These are phyloP conservation scores for Mythimna vitellina DNA, from an alignment of 2,888 invertebrate species.

Conservation along the genomic window DNA sequence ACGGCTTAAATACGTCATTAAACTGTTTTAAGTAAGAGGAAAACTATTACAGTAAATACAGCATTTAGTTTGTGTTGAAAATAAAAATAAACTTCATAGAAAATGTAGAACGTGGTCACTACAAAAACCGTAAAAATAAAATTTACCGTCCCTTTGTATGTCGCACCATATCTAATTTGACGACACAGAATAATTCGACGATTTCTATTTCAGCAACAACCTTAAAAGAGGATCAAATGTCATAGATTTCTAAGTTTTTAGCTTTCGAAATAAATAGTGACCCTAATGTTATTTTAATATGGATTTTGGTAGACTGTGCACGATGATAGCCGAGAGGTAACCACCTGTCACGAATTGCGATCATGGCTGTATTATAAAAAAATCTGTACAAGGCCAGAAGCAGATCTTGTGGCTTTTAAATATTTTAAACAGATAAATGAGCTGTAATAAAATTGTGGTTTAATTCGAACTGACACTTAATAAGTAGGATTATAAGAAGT, in stretches of 20 bases:
- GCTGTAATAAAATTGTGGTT: background rate
- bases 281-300: constrained; percentile 64
- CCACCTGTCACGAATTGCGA: constrained; percentile 59
- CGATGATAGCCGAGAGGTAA: constrained; percentile 46
- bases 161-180: constrained; percentile 62
- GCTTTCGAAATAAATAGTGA: constrained; percentile 63
- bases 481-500: background rate
- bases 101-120: constrained; percentile 21
- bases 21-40: background rate
- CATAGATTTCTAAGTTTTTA: constrained; percentile 55
- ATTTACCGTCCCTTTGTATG: constrained; percentile 28
- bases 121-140: constrained; percentile 23
- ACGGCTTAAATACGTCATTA: background rate
- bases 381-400: constrained; percentile 43
- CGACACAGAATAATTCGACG: constrained; percentile 53
- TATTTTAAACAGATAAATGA: background rate
- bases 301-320: constrained; percentile 50
- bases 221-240: constrained; percentile 66
- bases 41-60: background rate
- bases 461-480: background rate
- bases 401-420: constrained; percentile 28
- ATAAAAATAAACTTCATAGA: constrained; percentile 1
- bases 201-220: constrained; percentile 65
- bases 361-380: constrained; percentile 21
- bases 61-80: background rate